Percentiles rank a stretch among this genome's conserved stretches.
phyloP scores from a whole-genome alignment of 2,888 invertebrate species.

The Amphipoea oculea region DNA sequence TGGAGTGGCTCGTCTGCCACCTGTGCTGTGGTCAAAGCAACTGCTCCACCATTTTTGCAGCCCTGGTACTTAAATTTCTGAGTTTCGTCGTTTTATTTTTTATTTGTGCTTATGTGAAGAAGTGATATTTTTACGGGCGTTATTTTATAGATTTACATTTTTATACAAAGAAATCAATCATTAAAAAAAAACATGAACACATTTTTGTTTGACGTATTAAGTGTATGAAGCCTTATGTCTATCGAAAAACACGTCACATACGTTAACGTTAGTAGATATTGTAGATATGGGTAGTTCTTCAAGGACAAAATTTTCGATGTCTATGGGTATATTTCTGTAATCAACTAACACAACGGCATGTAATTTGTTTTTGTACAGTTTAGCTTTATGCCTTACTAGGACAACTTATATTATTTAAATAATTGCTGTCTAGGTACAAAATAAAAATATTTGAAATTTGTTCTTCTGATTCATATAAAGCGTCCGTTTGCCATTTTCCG shows the following conservation, averaged over 20 bases:
- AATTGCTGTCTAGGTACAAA: too few relatives aligned
- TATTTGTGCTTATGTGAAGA: slow-evolving; percentile 64
- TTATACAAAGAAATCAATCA: slow-evolving; percentile 3
- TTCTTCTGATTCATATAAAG: too few relatives aligned
- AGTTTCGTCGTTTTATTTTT: slow-evolving; percentile 73
- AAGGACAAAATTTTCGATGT: too few relatives aligned
- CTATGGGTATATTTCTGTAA: too few relatives aligned
- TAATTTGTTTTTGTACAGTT: too few relatives aligned
- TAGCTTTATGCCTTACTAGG: too few relatives aligned
- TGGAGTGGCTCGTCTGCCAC: slow-evolving; percentile 78
- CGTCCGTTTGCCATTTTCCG: too few relatives aligned
- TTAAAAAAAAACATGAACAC: slow-evolving; percentile 1
- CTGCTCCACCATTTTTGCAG: slow-evolving; percentile 72
- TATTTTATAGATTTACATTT: not conserved
- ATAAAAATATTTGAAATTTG: too few relatives aligned
- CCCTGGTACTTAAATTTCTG: slow-evolving; percentile 69
- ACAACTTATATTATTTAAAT: too few relatives aligned
- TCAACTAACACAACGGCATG: too few relatives aligned
- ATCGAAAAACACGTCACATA: not conserved
- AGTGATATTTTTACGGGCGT: slow-evolving; percentile 2
- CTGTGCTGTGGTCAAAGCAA: slow-evolving; percentile 74
- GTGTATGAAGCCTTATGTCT: not conserved
- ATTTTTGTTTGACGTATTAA: not conserved
- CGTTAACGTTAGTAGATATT: not conserved
- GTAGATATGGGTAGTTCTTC: too few relatives aligned